Conservation (phyloP, 1,140 invertebrate genomes). For the Phortica variegata region DNA sequence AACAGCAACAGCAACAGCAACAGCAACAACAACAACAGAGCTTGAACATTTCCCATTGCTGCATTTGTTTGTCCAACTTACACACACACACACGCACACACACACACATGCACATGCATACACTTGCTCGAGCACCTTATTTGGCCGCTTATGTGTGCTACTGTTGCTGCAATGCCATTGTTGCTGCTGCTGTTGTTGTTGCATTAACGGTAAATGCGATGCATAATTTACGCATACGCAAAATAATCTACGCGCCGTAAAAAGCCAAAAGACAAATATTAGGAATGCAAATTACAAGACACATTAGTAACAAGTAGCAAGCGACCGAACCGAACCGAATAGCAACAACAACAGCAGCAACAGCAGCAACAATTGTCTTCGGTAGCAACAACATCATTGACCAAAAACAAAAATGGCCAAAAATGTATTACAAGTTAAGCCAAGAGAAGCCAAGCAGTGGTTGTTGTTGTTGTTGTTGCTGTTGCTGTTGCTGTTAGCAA, state of each 20-base stretch:
- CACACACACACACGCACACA: too few relatives aligned
- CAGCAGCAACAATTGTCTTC: neutral
- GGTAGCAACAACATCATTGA: too few relatives aligned
- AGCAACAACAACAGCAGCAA: slow-evolving; percentile 6
- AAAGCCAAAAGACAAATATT: neutral
- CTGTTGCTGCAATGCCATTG: slow-evolving; percentile 36
- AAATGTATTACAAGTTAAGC: neutral
- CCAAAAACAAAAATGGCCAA: neutral
- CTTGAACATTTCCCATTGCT: too few relatives aligned
- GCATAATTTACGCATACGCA: slow-evolving; percentile 47
- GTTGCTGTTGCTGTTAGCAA: neutral
- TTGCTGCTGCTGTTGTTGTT: slow-evolving; percentile 2
- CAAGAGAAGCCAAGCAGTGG: too few relatives aligned
- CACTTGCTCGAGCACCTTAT: slow-evolving; percentile 28
- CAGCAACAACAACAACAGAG: neutral
- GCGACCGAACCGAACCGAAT: slow-evolving; percentile 48
- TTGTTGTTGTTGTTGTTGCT: too few relatives aligned
- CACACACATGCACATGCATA: too few relatives aligned
- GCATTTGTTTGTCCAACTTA: neutral
- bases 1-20: slow-evolving; percentile 4
- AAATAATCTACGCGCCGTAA: slow-evolving; percentile 6
- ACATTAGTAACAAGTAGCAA: slow-evolving; percentile 46
- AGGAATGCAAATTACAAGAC: slow-evolving; percentile 53
- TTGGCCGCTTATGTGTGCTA: slow-evolving; percentile 52
- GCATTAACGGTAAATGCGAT: slow-evolving; percentile 39